Evolutionary conservation across 2,888 invertebrate genomes (phyloP).

Genomic region (Candidula unifasciata): DNA sequence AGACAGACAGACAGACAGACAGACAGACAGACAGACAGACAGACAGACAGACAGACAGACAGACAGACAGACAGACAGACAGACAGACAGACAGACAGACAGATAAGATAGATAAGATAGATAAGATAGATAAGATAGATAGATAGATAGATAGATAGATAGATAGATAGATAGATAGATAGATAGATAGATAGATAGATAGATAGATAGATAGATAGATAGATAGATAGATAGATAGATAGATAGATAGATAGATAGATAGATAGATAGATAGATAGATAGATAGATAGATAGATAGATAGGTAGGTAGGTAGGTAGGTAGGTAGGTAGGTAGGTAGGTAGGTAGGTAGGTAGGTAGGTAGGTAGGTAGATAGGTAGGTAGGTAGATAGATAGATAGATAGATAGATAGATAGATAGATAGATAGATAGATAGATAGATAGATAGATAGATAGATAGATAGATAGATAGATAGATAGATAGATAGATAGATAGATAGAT

Average conservation of each 20-base stretch:
- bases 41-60: no score
- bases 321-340: background rate
- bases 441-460: conserved; percentile 15
- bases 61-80: no score
- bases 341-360: background rate
- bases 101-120: background rate
- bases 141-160: no score
- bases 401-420: background rate
- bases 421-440: background rate
- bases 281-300: background rate
- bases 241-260: background rate
- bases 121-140: background rate
- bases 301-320: background rate
- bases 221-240: background rate
- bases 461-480: conserved; percentile 15
- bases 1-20: no score
- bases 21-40: no score
- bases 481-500: conserved; percentile 15
- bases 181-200: no score
- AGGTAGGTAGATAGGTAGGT: no score
- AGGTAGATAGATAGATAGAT: no score
- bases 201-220: background rate
- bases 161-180: no score
- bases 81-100: no score
- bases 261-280: background rate